Base-by-base conservation (phyloP, 1,140 invertebrate genomes). In the Micrasema longulum region DNA sequence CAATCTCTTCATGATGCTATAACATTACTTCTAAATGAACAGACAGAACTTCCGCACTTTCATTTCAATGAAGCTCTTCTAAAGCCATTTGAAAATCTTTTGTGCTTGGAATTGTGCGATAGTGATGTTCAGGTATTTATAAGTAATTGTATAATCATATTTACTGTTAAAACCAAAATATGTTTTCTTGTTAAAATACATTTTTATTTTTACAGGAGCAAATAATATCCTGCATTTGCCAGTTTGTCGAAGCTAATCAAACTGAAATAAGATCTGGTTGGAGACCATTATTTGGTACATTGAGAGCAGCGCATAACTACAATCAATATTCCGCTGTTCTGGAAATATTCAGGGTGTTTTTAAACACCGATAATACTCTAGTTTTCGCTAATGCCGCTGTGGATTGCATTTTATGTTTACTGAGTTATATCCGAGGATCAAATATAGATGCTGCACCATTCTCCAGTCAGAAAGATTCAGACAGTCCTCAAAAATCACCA, bases 41-140 rank as follows among this genome's bases (percentile, higher is more conserved):
- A 95, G 79, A 87, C 91, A 0, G 96, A 98, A 80, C 81, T 96
- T 48, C 91, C 95, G 0, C 93, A 97, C 83, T 98, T 97, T 80
- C 95, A 98, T 79, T 96, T 97, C 78, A 97, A 98, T 79, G 96
- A 97, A 83, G 93, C 95, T 1, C 84, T 98, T 2, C 92, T 97
- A 73, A 97, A 98, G 78, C 95, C 96, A 0, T 97, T 97, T 81
- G 96, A 98, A 84, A 97, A 97, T 82, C 87, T 98, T 16, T 84
- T 98, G 0, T 97, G 95, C 82, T 87, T 97, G 68, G 95, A 97
- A 80, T 84, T 97, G 1, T 97, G 95, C 80, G 95, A 97, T 81
- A 88, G 90, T 71, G 96, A 97, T 83, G 92, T 97, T 64, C 93
- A 95, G 88, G 93, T 95, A 31, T 7, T 7, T 31, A 31, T 31